Base-by-base conservation (phyloP, 2,113 vertebrate genomes). In the Alethe diademata region DNA sequence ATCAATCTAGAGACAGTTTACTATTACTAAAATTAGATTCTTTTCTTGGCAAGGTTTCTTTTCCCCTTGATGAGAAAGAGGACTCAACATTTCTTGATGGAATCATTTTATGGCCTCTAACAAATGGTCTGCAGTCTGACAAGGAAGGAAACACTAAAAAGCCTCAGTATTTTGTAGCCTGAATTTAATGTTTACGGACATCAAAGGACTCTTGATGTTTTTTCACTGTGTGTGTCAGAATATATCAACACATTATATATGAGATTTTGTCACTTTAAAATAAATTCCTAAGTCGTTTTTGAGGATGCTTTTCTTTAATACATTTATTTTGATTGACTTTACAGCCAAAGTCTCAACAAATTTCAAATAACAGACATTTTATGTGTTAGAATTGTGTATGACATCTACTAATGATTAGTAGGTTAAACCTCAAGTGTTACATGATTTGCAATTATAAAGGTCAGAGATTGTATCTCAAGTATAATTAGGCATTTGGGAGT, bases 401-500 rank as follows among this genome's bases (percentile, higher is more conserved):
- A 79, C 48, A 86, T 69, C 69, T 89, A 53, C 40, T 92, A 92
- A 95, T 45, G 61, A 84, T 86, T 73, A 67, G 48, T 65, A 75
- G n/a, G 47, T 78, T 73, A 91, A 82, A 94, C 31, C 17, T 75
- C 62, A 79, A 79, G 54, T 78, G 54, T 56, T 88, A 86, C 81
- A 79, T 70, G 33, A 93, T 86, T 87, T 93, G 60, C 40, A 96
- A 74, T 93, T 92, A 83, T 88, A 88, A 90, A 95, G 66, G 74
- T 94, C 74, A 88, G 62, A 86, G 45, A 85, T 58, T 79, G 50
- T 42, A 92, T 91, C 53, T 86, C 38, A 10, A 82, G 53, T 35
- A 85, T 91, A 92, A 94, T 93, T 86, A 88, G 74, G 43, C 88
- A 67, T 93, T 92, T 88, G 71, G 69, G 78, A 92, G 69, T 92